Base-by-base conservation (phyloP, 1,140 invertebrate species). In the Pinna nobilis region DNA sequence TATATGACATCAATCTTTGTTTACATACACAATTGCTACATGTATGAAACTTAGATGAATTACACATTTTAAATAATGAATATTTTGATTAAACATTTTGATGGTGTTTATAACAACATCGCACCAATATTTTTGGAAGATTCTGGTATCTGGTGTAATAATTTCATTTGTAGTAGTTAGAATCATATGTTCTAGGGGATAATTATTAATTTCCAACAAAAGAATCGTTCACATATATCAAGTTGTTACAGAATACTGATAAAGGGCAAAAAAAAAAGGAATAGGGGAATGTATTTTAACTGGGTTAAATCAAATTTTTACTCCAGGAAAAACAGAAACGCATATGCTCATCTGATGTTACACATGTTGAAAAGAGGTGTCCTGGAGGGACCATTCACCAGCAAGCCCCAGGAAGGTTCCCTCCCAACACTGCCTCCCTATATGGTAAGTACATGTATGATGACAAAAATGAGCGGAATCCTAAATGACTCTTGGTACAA, bases 301-400 rank as follows among this genome's bases (percentile, higher is more conserved):
- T 66, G 15, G 33, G 25, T 18, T 2, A 33, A 59, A 37, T 13
- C 30, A 13, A n/a, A n/a, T n/a, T n/a, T n/a, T n/a, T n/a, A n/a
- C n/a, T n/a, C n/a, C 70, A 88, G 87, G 69, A 86, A 86, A 66
- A 87, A 83, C 55, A 80, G 86, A 32, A 86, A 88, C 68, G 74
- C 81, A 59, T 85, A 88, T 74, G 79, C 82, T 6, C 82, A 86
- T 66, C 60, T 87, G 39, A 83, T 88, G 85, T 66, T 88, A 50
- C 82, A 87, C 74, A 88, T 88, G 87, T 66, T 88, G 69, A 87
- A 86, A 61, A 80, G 81, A 63, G 87, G 86, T 20, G 78, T 77
- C 20, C 59, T 88, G 20, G 82, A 87, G 70, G 84, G 80, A 35
- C 87, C 87, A 13, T 87, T 88, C 73, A 82, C 83, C 47, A 79